Evolutionary conservation across 2,888 invertebrate genomes (phyloP).

Genomic region (Dryomyza anilis): DNA sequence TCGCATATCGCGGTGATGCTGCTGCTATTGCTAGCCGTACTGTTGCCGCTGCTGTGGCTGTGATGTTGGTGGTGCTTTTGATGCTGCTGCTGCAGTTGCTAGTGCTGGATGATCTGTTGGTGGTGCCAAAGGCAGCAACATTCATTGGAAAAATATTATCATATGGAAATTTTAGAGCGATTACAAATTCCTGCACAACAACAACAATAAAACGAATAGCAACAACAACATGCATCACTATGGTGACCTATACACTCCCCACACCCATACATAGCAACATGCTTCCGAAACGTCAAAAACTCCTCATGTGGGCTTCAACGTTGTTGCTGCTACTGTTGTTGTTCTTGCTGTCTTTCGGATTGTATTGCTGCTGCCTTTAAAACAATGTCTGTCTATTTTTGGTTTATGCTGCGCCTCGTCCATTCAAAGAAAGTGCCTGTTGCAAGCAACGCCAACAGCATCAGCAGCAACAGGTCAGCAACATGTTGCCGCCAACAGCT

Average conservation of each 20-base stretch:
- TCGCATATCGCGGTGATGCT: constrained; percentile 15
- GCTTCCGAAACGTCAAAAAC: constrained; percentile 22
- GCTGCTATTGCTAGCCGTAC: constrained; percentile 9
- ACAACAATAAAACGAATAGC: not conserved
- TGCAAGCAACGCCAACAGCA: not conserved
- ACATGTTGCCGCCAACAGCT: constrained; percentile 6
- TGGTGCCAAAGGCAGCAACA: too few relatives aligned
- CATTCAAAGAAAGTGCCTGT: constrained; percentile 9
- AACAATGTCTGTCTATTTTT: not conserved
- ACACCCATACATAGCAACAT: not conserved
- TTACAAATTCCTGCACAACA: constrained; percentile 11
- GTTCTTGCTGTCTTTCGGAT: not conserved
- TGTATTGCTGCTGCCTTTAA: not conserved
- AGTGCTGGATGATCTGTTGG: too few relatives aligned
- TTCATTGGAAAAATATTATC: constrained; percentile 45
- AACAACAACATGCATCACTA: not conserved
- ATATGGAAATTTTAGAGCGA: constrained; percentile 45
- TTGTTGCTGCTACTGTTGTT: not conserved
- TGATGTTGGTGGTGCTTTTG: not conserved
- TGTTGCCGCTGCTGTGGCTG: not conserved
- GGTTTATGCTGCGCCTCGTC: constrained; percentile 11
- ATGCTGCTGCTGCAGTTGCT: not conserved
- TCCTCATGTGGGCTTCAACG: constrained; percentile 16
- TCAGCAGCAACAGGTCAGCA: constrained; percentile 15
- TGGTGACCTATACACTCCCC: constrained; percentile 23